These are phyloP conservation scores for Galerucella pusilla DNA, from an alignment of 2,888 invertebrate genomes.

Conservation along the genomic window DNA sequence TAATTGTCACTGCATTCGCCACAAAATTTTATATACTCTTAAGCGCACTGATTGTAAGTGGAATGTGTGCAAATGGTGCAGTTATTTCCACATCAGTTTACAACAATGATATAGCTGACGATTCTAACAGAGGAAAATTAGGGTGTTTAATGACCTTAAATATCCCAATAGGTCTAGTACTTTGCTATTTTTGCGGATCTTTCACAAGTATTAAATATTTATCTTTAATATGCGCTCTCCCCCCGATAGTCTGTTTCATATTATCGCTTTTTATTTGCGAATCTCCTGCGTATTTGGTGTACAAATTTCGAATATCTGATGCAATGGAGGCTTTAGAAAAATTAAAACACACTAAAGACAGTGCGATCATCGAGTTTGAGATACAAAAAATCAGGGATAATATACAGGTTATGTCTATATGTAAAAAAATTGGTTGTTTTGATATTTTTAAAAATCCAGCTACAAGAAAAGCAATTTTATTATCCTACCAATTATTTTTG, in stretches of 20 bases:
- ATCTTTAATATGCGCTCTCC: not conserved
- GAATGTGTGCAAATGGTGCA: not conserved
- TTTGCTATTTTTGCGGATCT: not conserved
- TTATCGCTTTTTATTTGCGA: not conserved
- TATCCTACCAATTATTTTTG: not conserved
- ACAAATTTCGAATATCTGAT: not conserved
- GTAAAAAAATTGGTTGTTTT: not conserved
- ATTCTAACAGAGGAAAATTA: not conserved
- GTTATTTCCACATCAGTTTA: not conserved
- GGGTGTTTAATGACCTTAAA: not conserved
- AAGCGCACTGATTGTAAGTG: not conserved
- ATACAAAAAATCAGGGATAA: slow-evolving; percentile 4
- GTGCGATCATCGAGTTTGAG: not conserved
- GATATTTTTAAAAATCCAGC: not conserved
- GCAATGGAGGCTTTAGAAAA: not conserved
- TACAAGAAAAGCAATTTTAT: not conserved
- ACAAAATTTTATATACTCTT: not conserved
- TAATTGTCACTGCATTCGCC: not conserved
- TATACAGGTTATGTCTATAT: not conserved
- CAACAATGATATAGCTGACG: not conserved
- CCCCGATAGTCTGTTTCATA: not conserved
- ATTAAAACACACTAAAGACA: not conserved
- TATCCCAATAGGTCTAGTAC: not conserved
- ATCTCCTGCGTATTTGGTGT: not conserved
- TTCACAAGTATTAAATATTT: not conserved